phyloP scores from a whole-genome alignment of 2,113 vertebrate genomes.

The Gavia stellata region DNA sequence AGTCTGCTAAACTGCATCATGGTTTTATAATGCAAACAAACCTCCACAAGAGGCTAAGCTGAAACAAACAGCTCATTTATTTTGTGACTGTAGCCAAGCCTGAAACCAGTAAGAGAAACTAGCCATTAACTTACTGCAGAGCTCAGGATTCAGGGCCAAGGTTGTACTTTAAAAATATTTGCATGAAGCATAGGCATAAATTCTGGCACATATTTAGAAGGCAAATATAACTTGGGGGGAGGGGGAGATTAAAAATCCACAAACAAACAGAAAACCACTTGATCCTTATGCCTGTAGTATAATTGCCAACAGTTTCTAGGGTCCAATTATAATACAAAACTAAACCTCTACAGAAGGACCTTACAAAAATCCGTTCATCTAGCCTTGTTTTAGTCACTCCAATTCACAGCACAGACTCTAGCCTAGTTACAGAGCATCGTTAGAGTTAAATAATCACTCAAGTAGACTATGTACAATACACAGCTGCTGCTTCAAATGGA shows the following conservation, averaged over 20 bases:
- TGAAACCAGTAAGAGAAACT: background rate
- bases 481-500: slow-evolving; percentile 5
- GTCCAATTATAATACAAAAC: background rate
- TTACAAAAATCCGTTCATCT: background rate
- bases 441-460: background rate
- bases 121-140: background rate
- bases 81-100: slow-evolving; percentile 25
- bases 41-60: background rate
- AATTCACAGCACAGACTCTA: background rate
- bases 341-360: background rate
- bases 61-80: slow-evolving; percentile 54
- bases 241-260: background rate
- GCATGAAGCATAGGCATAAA: background rate
- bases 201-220: background rate
- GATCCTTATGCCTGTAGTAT: background rate
- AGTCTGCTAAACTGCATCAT: background rate
- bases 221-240: background rate
- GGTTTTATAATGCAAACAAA: slow-evolving; percentile 40
- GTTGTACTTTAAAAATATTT: background rate
- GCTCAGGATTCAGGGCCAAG: background rate
- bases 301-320: background rate
- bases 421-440: background rate
- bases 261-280: background rate
- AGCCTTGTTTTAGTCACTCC: background rate
- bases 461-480: background rate